Conservation (phyloP, 2,797 vertebrate species). For the Cercopithecus hamlyni region DNA sequence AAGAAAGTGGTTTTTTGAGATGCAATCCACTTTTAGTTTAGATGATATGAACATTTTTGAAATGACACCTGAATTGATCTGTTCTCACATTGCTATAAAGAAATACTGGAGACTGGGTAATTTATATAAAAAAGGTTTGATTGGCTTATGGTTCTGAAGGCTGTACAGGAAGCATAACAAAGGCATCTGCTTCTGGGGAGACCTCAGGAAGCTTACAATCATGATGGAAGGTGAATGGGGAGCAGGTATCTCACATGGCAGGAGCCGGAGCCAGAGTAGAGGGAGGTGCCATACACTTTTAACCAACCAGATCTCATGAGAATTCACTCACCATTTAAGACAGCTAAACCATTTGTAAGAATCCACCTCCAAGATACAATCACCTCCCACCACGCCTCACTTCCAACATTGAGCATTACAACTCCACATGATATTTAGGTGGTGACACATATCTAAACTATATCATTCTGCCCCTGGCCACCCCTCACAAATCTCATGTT, state of each 20-base stretch:
- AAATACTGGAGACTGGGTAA: background rate
- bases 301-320: background rate
- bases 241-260: background rate
- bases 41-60: background rate
- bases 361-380: background rate
- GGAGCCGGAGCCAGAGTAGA: background rate
- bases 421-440: background rate
- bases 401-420: background rate
- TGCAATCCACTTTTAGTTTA: background rate
- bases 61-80: background rate
- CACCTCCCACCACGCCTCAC: background rate
- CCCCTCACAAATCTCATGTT: background rate
- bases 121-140: background rate
- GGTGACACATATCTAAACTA: background rate
- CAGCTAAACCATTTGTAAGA: background rate
- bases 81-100: background rate
- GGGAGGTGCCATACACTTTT: background rate
- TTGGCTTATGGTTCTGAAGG: background rate
- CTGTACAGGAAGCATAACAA: background rate
- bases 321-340: background rate
- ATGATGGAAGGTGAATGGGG: background rate
- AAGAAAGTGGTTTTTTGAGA: background rate
- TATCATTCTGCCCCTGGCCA: background rate
- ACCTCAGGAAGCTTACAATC: background rate
- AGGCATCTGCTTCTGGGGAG: background rate